Evolutionary conservation across 1,140 invertebrate species (phyloP).

Genomic region (Antheraea pernyi): DNA sequence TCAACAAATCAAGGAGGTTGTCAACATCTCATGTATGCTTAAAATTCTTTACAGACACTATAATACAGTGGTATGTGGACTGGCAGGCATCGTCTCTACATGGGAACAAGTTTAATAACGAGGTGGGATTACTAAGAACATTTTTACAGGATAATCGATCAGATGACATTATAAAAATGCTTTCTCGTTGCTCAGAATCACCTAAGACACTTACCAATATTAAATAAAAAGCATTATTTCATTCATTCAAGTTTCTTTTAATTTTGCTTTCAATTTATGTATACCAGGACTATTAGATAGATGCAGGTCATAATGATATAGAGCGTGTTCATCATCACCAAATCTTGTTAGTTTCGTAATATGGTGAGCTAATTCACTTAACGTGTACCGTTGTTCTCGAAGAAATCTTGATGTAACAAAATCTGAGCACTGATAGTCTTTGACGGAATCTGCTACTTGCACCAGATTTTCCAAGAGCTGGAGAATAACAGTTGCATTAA

Average conservation of each 20-base stretch:
- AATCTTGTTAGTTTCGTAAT: slow-evolving; percentile 24
- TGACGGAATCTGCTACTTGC: slow-evolving; percentile 26
- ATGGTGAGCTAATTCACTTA: slow-evolving; percentile 34
- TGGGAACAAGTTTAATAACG: slow-evolving; percentile 30
- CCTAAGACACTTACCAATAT: slow-evolving; percentile 1
- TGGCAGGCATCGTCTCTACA: slow-evolving; percentile 44
- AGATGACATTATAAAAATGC: slow-evolving; percentile 31
- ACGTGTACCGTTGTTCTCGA: slow-evolving; percentile 34
- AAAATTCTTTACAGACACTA: slow-evolving; percentile 37
- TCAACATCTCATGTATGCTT: background rate
- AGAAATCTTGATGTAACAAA: slow-evolving; percentile 39
- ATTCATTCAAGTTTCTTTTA: background rate
- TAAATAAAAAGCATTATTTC: background rate
- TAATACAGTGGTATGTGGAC: slow-evolving; percentile 59
- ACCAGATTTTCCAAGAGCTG: slow-evolving; percentile 35
- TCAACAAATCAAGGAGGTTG: too few relatives aligned
- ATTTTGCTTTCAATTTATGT: slow-evolving; percentile 1
- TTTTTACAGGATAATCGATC: slow-evolving; percentile 38
- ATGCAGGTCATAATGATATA: slow-evolving; percentile 35
- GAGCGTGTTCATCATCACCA: slow-evolving; percentile 24
- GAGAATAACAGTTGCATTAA: background rate
- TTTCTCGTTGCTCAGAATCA: slow-evolving; percentile 20
- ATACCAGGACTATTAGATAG: slow-evolving; percentile 17
- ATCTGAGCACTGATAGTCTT: slow-evolving; percentile 41
- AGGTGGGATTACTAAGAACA: slow-evolving; percentile 32